Evolutionary conservation across 2,888 invertebrate species (phyloP).

Genomic region (Chymomyza fuscimana): DNA sequence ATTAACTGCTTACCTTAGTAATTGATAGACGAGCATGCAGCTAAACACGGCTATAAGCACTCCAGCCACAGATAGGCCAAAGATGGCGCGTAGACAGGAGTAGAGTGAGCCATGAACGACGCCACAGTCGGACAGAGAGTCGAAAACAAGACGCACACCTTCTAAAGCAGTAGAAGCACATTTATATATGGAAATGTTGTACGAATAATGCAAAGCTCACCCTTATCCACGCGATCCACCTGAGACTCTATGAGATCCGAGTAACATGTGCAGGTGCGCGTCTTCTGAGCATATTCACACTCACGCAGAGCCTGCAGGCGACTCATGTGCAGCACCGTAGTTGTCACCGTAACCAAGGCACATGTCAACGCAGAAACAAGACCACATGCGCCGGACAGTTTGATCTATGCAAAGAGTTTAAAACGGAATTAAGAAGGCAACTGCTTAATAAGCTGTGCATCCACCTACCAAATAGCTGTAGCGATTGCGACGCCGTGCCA

Average conservation of each 20-base stretch:
- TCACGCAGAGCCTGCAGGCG: constrained; percentile 91
- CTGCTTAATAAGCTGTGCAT: not conserved
- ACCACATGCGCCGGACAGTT: constrained; percentile 93
- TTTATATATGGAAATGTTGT: not conserved
- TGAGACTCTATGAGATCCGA: constrained; percentile 86
- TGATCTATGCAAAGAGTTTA: constrained; percentile 83
- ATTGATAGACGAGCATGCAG: constrained; percentile 94
- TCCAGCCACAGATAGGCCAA: constrained; percentile 94
- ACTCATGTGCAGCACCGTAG: constrained; percentile 95
- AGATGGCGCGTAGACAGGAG: constrained; percentile 92
- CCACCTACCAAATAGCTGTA: constrained; percentile 91
- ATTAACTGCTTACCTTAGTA: constrained; percentile 83
- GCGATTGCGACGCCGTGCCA: constrained; percentile 90
- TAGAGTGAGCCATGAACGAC: constrained; percentile 95
- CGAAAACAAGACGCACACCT: constrained; percentile 90
- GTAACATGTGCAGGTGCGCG: constrained; percentile 88
- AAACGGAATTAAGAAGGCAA: constrained; percentile 52
- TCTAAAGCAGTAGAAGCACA: constrained; percentile 52
- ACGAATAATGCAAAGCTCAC: constrained; percentile 48
- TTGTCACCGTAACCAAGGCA: constrained; percentile 91
- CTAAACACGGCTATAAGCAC: constrained; percentile 95
- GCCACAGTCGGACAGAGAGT: constrained; percentile 92
- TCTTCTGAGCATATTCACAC: constrained; percentile 91
- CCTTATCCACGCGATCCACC: constrained; percentile 80
- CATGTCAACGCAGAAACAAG: constrained; percentile 92